A percentile compares a stretch with the other conserved stretches of the same genome.
phyloP scores from a whole-genome alignment of 2,888 invertebrate species.

The Physocephala rufipes region DNA sequence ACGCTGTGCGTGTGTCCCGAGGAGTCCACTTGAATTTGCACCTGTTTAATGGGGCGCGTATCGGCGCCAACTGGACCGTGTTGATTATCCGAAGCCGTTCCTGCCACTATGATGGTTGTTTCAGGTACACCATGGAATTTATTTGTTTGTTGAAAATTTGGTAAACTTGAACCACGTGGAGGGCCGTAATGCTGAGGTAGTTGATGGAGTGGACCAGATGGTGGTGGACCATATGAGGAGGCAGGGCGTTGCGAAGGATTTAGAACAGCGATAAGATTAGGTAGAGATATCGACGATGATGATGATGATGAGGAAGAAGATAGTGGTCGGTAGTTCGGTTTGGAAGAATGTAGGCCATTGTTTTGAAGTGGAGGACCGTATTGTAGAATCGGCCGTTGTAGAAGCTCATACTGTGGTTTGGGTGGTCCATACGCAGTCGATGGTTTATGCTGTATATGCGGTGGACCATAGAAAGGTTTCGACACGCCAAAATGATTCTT shows the following conservation, averaged over 20 bases:
- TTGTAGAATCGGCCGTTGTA: slow-evolving; percentile 47
- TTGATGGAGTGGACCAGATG: slow-evolving; percentile 56
- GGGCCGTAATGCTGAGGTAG: slow-evolving; percentile 65
- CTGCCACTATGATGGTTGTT: slow-evolving; percentile 54
- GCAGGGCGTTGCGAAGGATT: slow-evolving; percentile 50
- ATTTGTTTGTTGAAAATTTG: slow-evolving; percentile 50
- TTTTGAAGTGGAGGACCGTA: slow-evolving; percentile 50
- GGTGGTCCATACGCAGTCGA: slow-evolving; percentile 53
- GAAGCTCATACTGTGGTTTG: slow-evolving; percentile 61
- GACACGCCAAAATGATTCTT: slow-evolving; percentile 63
- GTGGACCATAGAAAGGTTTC: slow-evolving; percentile 66
- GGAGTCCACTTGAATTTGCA: slow-evolving; percentile 59
- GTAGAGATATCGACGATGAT: slow-evolving; percentile 57
- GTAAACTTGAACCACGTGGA: slow-evolving; percentile 56
- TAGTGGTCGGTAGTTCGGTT: slow-evolving; percentile 45
- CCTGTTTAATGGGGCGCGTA: slow-evolving; percentile 72
- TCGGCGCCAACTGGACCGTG: slow-evolving; percentile 28
- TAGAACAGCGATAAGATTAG: slow-evolving; percentile 50
- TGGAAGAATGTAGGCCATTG: slow-evolving; percentile 68
- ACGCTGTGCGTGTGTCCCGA: slow-evolving; percentile 58
- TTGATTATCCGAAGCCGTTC: slow-evolving; percentile 14
- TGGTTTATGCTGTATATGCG: slow-evolving; percentile 55
- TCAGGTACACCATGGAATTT: slow-evolving; percentile 44
- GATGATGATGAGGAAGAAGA: slow-evolving; percentile 53
- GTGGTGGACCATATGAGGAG: slow-evolving; percentile 58